Evolutionary conservation across 2,888 invertebrate species (phyloP), one percentile per base, ranked within the genome.

Genomic region (Odontocolon sp.): DNA sequence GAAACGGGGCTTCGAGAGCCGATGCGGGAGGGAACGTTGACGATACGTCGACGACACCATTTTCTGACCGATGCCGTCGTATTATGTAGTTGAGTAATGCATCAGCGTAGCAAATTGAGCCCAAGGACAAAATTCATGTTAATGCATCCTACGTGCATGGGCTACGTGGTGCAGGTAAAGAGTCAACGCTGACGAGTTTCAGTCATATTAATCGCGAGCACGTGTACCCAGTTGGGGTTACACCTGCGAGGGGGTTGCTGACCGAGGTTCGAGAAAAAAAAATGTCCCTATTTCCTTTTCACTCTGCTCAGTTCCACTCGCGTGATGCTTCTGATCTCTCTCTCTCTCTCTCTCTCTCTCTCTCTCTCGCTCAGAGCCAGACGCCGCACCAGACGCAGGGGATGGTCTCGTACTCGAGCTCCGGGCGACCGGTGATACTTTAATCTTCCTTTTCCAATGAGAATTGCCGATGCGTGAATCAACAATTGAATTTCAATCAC

Each of bases 401-500:
- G 69, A 61, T 69, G 69, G 50, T 40, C 50, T 36, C 69, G 38
- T 26, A 52, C 21, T 57, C 42, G 36, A 59, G 52, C 40, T 64
- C 66, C 56, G 36, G 23, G 36, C 38, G 36, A 68, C 76, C 64
- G 68, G 28, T 59, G 57, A 69, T 75, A 67, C 68, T 75, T 71
- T 70, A 78, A 74, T 70, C 70, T 52, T 59, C 74, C 42, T 63
- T 45, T 68, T 63, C 69, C 64, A 66, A 78, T 67, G 77, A 45
- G 80, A 80, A 76, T 77, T 81, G 76, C 36, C 80, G 77, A 77
- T 79, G 83, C 81, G 82, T 79, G 81, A 83, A 82, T 83, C 74
- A 81, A 80, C 81, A 82, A 81, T 82, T 80, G 75, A 74, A 75
- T 82, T 82, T 77, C 78, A 69, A 76, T 82, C 74, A 59, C 40